Base-by-base conservation (phyloP, 2,888 invertebrate genomes). In the Ganaspis brasiliensis region DNA sequence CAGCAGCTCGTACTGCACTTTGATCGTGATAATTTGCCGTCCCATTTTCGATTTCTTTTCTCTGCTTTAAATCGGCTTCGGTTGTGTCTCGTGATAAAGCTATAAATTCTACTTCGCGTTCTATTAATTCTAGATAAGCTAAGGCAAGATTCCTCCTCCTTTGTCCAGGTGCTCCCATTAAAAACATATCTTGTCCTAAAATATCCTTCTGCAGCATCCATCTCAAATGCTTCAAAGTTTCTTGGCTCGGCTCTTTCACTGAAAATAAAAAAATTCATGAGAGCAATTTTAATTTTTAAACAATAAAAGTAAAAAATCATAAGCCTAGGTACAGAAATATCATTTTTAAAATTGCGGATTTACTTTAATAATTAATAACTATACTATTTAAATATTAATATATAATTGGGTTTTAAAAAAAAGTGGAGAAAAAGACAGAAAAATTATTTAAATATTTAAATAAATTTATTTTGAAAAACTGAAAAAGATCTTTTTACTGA, bases 121-220 rank as follows among this genome's bases (percentile, higher is more conserved):
- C 95, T 0, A 97, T 98, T 73, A 99, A 89, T 91, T 99, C 97
- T 86, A 98, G 93, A 92, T 97, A 97, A 88, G 97, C 96, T 92
- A 98, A 94, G 0, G 98, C 98, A 72, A 99, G 92, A 88, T 95
- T 94, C 72, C 98, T 93, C 85, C 97, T 94, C 76, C 94, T 92
- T 0, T 96, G 95, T 0, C 99, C 99, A 8, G 99, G 99, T 31
- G 96, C 94, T 0, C 99, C 99, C 77, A 99, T 94, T 45, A 99
- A 92, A 91, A 99, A 99, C 92, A 99, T 97, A 89, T 99, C 99
- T 91, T 99, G 99, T 0, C 97, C 96, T 3, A 99, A 92, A 26
- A 95, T 89, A 91, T 99, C 98, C 90, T 99, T 99, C 90, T 99
- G 98, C 92, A 98, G 94, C 95, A 99, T 97, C 99, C 99, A 99